A percentile compares a stretch with the other conserved stretches of the same genome.
phyloP scores from a whole-genome alignment of 2,113 vertebrate species.

The Xyliphius kryptos region DNA sequence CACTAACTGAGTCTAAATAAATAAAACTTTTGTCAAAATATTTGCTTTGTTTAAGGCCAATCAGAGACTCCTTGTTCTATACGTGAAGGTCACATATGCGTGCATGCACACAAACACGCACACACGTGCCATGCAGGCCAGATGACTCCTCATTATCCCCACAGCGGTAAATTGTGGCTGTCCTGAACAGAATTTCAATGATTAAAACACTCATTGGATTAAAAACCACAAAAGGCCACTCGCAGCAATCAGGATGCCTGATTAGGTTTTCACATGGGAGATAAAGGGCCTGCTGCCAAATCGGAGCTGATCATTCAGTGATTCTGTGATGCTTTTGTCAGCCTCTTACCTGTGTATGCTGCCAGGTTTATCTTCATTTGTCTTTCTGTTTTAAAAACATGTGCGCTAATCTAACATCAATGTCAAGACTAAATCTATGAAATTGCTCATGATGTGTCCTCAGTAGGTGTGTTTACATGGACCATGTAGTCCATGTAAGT shows the following conservation, averaged over 20 bases:
- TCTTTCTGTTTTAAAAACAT: no score
- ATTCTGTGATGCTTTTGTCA: no score
- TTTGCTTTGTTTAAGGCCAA: slow-evolving; percentile 68
- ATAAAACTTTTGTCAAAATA: slow-evolving; percentile 71
- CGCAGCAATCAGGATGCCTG: slow-evolving; percentile 60
- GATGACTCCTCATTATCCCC: slow-evolving; percentile 81
- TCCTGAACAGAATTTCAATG: slow-evolving; percentile 83
- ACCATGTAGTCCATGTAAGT: no score
- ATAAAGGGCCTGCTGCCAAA: slow-evolving; percentile 51
- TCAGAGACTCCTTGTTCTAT: slow-evolving; percentile 80
- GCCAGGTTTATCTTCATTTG: slow-evolving; percentile 29
- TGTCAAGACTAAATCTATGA: no score
- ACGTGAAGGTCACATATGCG: slow-evolving; percentile 65
- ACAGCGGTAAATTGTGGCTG: slow-evolving; percentile 71
- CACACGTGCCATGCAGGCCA: slow-evolving; percentile 63
- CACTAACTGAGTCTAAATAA: slow-evolving; percentile 84
- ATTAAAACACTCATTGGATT: slow-evolving; percentile 71
- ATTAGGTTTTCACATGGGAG: slow-evolving; percentile 62
- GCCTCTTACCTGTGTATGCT: no score
- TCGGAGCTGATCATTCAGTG: slow-evolving; percentile 36
- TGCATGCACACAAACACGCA: slow-evolving; percentile 46
- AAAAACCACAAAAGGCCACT: slow-evolving; percentile 68
- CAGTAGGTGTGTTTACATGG: no score
- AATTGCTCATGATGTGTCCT: no score
- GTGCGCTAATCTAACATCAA: no score